A percentile compares a stretch with the other conserved stretches of the same genome.
Conservation (phyloP, 2,113 vertebrate species). For the Silurus asotus region DNA sequence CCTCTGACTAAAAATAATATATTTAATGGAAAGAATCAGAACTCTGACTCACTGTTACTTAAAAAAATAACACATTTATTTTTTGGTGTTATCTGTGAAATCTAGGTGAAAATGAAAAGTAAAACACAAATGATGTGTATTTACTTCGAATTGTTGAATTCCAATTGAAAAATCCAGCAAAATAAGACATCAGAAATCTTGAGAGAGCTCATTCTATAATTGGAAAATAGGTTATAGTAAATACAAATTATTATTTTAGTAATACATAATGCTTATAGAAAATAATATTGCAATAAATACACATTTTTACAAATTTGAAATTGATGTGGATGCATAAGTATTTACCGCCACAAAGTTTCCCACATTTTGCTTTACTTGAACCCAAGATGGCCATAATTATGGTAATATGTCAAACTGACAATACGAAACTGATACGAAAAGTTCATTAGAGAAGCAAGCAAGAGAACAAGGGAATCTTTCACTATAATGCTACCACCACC, state of each 20-base stretch:
- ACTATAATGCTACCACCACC: neutral
- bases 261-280: neutral
- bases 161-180: conserved; percentile 76
- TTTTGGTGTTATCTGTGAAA: neutral
- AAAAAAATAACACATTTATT: neutral
- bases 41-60: neutral
- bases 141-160: no score
- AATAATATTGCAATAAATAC: neutral
- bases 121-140: neutral
- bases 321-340: neutral
- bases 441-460: neutral
- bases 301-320: neutral
- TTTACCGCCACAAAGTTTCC: neutral
- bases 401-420: neutral
- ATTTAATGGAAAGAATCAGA: conserved; percentile 16
- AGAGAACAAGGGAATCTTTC: neutral
- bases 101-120: neutral
- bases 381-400: neutral
- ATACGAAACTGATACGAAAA: neutral
- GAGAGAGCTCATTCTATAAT: neutral
- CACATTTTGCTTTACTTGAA: neutral
- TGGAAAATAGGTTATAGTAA: neutral
- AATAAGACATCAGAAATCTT: neutral
- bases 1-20: conserved; percentile 1
- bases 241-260: neutral